Evolutionary conservation across 2,797 vertebrate genomes (phyloP), one percentile per base, ranked within the genome.

Genomic region (Erpetoichthys calabaricus): DNA sequence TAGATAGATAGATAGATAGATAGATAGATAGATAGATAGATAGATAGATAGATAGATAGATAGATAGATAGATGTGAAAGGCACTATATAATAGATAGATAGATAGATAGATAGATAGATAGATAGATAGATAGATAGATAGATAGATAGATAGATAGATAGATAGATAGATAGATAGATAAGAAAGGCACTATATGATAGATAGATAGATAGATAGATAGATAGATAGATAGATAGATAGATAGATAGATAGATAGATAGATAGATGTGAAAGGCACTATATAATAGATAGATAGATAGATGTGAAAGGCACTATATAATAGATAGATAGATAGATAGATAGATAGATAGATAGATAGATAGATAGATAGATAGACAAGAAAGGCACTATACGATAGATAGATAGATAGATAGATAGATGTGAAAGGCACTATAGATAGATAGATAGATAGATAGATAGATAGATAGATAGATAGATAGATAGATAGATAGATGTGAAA

Each of bases 261-360:
- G 25, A 25, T 25, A 25, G 25, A n/a, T n/a, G n/a, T 25, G 25
- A 25, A 25, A 25, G 25, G 25, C 25, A n/a, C n/a, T n/a, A n/a
- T n/a, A n/a, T n/a, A 25, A 55, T n/a, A 58, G 61, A 59, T 52
- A 58, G 63, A 59, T 62, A 60, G 59, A 59, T 55, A 60, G 59
- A 55, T 55, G n/a, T n/a, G n/a, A n/a, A n/a, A n/a, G n/a, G n/a
- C n/a, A n/a, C n/a, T n/a, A n/a, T n/a, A n/a, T n/a, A n/a, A n/a
- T n/a, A 52, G 61, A 55, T 57, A 45, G 50, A 60, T 51, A 53
- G 56, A 45, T 45, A 60, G 63, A 25, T 25, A 25, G 25, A 25
- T 25, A 25, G 25, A 25, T 25, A 25, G 25, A 25, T 25, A 25
- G 25, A 25, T 25, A n/a, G 45, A 58, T 58, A 59, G 64, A 57